Evolutionary conservation across 2,888 invertebrate genomes (phyloP), one percentile per base, ranked within the genome.

Genomic region (Nysson spinosus): DNA sequence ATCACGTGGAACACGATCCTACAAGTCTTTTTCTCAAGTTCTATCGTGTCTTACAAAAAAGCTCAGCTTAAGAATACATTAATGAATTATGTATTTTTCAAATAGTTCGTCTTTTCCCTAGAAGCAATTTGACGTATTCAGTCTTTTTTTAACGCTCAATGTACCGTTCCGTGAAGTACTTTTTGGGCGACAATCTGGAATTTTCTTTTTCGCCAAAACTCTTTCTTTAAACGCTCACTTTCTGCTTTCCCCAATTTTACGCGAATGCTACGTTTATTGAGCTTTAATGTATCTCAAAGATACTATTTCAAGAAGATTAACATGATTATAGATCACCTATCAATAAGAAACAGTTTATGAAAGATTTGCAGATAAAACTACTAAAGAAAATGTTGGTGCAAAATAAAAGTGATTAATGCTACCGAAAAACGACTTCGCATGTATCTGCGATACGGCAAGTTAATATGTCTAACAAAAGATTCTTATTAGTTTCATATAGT

Each of bases 61-160:
- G 60, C 65, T 63, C 65, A 47, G 57, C 69, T 73, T 69, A 70
- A 49, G 52, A 69, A 49, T 67, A 72, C 40, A 44, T 61, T 54
- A 50, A 69, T 34, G 24, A 28, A 35, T 52, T 71, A 49, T 30
- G 49, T 44, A 60, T 30, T 56, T 55, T 40, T 19, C 6, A 32
- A 28, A 37, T 17, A 55, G 17, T 35, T 35, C 44, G 32, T 34
- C 35, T 9, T 32, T 11, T n/a, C n/a, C 16, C 32, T 63, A 66
- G 40, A 65, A 57, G 63, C 62, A 54, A 70, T 62, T 73, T 73
- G 66, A 69, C 63, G 37, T 73, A 73, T 37, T 76, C 75, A 75
- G 75, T 75, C 75, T 76, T 76, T 61, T 28, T 55, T 39, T 51
- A 44, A 58, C 42, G 63, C 57, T 56, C 72, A 52, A 69, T 46